Evolutionary conservation across 2,113 vertebrate species (phyloP), one percentile per base, ranked within the genome.

Genomic region (Deroptyus accipitrinus): DNA sequence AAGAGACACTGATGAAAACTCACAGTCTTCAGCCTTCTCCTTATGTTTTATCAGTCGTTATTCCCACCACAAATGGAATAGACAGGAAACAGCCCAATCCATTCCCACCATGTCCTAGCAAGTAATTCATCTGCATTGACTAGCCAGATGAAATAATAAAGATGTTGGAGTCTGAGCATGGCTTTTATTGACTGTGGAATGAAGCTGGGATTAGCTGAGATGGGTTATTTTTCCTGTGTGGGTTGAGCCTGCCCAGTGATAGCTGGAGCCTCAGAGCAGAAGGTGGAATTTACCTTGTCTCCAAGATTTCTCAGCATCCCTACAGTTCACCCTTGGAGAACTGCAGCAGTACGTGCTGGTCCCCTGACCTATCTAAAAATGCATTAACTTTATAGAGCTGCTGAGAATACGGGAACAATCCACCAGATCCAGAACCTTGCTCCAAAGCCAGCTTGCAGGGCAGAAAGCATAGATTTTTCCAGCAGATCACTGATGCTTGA

Each of bases 1-100:
- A 33, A 59, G 85, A 85, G 49, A 30, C 51, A 37, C 64, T 16
- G 75, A 89, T 84, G 86, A 80, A 96, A 91, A 86, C 49, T 62
- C 46, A 52, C 11, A 52, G 37, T n/a, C 44, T 90, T 72, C 64
- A 75, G 83, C 55, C 28, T 61, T 91, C 61, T 79, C 73, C 77
- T 89, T 64, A 69, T 44, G 11, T 73, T 94, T 95, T 94, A 83
- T 91, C 90, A 91, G 67, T 59, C 0, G 0, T 75, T 70, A 41
- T 92, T 96, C 86, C 83, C 83, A 92, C 54, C 90, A 94, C 70
- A 78, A 95, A 91, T 42, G 51, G 83, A 91, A 64, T 5, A 79
- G 86, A 13, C 78, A 95, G 91, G 94, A 91, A 95, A 88, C 18
- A 61, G 51, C 73, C 76, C 84, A 61, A 72, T 64, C 83, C 85